phyloP scores from a whole-genome alignment of 92 coral and sea anemone species.

The Bergia sp. region DNA sequence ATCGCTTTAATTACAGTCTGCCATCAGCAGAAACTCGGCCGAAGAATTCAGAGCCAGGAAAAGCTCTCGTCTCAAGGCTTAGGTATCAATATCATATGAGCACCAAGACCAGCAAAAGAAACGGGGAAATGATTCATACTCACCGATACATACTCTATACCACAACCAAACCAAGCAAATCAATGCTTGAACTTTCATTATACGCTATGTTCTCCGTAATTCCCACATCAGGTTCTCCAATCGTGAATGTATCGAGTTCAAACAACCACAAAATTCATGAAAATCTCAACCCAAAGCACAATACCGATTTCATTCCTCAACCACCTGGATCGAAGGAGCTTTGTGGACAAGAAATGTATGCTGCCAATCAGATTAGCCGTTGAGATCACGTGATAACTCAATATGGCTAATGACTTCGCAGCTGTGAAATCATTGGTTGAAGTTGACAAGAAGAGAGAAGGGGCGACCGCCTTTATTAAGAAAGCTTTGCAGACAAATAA shows the following conservation, averaged over 20 bases:
- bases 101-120: constrained; percentile 14
- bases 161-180: constrained; percentile 72
- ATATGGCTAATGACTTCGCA: constrained; percentile 5
- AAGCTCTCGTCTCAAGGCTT: background rate
- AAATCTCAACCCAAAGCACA: constrained; percentile 42
- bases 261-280: constrained; percentile 36
- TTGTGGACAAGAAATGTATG: constrained; percentile 35
- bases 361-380: constrained; percentile 9
- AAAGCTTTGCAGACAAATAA: constrained; percentile 33
- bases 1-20: background rate
- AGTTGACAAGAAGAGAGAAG: constrained; percentile 29
- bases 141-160: constrained; percentile 67
- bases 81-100: constrained; percentile 29
- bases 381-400: constrained; percentile 14
- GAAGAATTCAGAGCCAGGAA: background rate
- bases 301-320: constrained; percentile 41
- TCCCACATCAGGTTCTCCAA: constrained; percentile 60
- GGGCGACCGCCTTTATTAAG: constrained; percentile 35
- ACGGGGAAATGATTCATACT: constrained; percentile 32
- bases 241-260: constrained; percentile 9
- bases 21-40: background rate
- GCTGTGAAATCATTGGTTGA: constrained; percentile 30
- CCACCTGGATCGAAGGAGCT: constrained; percentile 50
- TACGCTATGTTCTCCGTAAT: constrained; percentile 74
- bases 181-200: constrained; percentile 79